phyloP scores from a whole-genome alignment of 2,797 vertebrate species.

The Enteromius argenteus region DNA sequence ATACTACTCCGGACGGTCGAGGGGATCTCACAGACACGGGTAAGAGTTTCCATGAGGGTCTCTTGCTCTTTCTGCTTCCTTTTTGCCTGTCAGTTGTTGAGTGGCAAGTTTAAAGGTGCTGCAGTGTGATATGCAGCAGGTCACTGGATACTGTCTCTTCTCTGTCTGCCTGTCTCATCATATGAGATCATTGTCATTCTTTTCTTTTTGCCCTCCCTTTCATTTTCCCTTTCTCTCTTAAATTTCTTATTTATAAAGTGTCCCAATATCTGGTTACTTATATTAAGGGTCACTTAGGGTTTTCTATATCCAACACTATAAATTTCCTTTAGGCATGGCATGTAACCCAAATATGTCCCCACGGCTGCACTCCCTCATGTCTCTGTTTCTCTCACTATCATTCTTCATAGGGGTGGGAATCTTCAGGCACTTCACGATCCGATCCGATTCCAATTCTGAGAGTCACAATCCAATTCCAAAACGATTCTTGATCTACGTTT shows the following conservation, averaged over 20 bases:
- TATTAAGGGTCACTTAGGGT: background rate
- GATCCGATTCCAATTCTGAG: too few species aligned
- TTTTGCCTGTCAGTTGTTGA: constrained; percentile 73
- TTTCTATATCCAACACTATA: background rate
- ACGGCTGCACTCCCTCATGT: background rate
- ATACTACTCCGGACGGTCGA: constrained; percentile 93
- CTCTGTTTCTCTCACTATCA: background rate
- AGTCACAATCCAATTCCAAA: too few species aligned
- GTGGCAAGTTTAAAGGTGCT: constrained; percentile 72
- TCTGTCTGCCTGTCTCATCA: constrained; percentile 55
- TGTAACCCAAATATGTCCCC: background rate
- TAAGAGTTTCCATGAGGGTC: constrained; percentile 57
- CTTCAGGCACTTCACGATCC: too few species aligned
- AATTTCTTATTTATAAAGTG: background rate
- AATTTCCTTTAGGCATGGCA: background rate
- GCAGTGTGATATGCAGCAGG: constrained; percentile 66
- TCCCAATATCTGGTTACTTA: background rate
- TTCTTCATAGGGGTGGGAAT: background rate
- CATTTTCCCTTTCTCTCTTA: background rate
- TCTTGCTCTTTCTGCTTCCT: constrained; percentile 12
- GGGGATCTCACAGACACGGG: constrained; percentile 88
- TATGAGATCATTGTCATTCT: constrained; percentile 9
- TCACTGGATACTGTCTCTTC: constrained; percentile 57
- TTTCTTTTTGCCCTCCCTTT: constrained; percentile 53
- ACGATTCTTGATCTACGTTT: too few species aligned